A percentile compares a stretch with the other conserved stretches of the same genome.
These are phyloP conservation scores for Champsocephalus esox DNA, from an alignment of 2,797 vertebrate species.

Conservation along the genomic window DNA sequence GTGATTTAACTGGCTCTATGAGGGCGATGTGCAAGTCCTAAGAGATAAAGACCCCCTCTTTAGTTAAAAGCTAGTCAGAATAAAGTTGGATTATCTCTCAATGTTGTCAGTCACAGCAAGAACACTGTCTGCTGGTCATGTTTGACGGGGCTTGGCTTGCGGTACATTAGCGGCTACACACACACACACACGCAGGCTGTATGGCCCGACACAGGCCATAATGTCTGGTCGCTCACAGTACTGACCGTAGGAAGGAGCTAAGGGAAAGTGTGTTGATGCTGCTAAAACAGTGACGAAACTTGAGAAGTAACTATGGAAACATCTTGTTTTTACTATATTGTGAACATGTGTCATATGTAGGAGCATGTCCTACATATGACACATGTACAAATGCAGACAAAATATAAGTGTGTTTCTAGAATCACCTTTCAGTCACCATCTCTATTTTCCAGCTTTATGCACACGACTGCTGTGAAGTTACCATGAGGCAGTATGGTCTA, in stretches of 20 bases:
- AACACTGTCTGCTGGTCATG: conserved; percentile 18
- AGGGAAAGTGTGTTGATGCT: background rate
- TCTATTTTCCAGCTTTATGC: background rate
- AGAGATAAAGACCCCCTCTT: conserved; percentile 16
- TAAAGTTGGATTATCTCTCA: conserved; percentile 42
- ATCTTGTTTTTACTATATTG: background rate
- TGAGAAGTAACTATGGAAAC: background rate
- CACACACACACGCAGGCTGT: background rate
- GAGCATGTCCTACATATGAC: background rate
- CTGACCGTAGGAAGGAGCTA: background rate
- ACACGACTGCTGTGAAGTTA: conserved; percentile 7
- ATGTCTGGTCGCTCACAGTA: conserved; percentile 6
- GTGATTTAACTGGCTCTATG: conserved; percentile 48
- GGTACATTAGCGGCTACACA: conserved; percentile 31
- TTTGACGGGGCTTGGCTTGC: conserved; percentile 17
- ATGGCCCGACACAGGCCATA: conserved; percentile 1
- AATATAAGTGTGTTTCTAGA: background rate
- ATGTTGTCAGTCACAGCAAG: conserved; percentile 44
- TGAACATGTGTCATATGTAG: background rate
- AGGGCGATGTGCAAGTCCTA: conserved; percentile 37
- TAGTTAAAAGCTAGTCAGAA: conserved; percentile 16
- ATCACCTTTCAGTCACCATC: background rate
- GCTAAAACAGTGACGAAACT: background rate
- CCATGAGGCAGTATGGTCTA: conserved; percentile 19
- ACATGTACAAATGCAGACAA: background rate